phyloP scores from a whole-genome alignment of 2,888 invertebrate species.

The Synanthedon vespiformis region DNA sequence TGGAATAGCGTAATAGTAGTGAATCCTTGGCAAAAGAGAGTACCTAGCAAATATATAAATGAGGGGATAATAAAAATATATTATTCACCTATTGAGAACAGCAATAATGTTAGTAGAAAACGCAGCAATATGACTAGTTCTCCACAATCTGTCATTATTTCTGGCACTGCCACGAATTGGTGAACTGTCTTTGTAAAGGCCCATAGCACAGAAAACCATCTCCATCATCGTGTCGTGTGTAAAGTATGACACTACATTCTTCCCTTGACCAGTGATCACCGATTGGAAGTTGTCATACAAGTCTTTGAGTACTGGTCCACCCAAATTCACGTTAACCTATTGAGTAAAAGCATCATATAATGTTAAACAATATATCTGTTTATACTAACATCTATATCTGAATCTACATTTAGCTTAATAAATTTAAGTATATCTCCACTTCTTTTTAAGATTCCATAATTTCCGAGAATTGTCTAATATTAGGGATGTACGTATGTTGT shows the following conservation, averaged over 20 bases:
- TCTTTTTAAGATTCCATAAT: too few species aligned
- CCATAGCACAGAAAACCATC: conserved; percentile 74
- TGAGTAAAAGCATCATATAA: background rate
- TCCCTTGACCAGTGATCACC: conserved; percentile 18
- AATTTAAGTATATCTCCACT: too few species aligned
- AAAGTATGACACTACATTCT: conserved; percentile 76
- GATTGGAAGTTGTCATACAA: conserved; percentile 68
- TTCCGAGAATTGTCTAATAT: background rate
- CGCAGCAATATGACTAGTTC: conserved; percentile 74
- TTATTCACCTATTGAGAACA: conserved; percentile 76
- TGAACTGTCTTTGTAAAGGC: conserved; percentile 70
- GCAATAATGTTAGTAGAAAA: conserved; percentile 80
- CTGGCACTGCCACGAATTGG: conserved; percentile 70
- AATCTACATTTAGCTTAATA: too few species aligned
- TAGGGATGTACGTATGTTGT: too few species aligned
- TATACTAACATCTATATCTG: too few species aligned
- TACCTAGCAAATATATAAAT: background rate
- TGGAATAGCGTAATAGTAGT: too few species aligned
- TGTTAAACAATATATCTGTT: too few species aligned
- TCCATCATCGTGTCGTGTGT: conserved; percentile 76
- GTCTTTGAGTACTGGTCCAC: conserved; percentile 76
- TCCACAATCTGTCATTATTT: conserved; percentile 72
- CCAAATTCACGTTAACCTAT: conserved; percentile 74
- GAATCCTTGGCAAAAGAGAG: background rate
- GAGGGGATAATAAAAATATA: too few species aligned